phyloP scores from a whole-genome alignment of 2,113 vertebrate genomes.

The Malurus melanocephalus region DNA sequence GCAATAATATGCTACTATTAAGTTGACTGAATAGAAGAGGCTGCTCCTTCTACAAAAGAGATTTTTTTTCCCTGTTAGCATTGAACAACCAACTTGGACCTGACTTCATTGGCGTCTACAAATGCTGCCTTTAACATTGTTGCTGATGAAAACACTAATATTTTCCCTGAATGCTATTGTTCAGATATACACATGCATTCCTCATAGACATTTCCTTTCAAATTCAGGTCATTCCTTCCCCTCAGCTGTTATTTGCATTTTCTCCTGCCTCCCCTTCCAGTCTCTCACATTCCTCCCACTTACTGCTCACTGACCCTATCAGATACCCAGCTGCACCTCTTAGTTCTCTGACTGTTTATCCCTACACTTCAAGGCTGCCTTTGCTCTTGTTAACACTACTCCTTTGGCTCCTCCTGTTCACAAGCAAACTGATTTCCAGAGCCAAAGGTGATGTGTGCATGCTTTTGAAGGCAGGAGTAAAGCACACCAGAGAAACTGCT shows the following conservation, averaged over 20 bases:
- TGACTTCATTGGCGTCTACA: background rate
- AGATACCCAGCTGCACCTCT: background rate
- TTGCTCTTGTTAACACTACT: background rate
- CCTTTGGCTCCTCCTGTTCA: background rate
- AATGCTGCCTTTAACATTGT: background rate
- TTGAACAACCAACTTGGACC: background rate
- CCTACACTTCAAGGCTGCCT: background rate
- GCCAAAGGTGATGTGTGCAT: fast-evolving
- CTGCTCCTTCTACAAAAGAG: background rate
- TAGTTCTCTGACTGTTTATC: background rate
- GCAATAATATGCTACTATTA: background rate
- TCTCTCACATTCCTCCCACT: background rate
- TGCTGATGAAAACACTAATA: background rate
- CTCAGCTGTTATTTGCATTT: background rate
- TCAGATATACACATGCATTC: background rate
- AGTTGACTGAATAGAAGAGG: background rate
- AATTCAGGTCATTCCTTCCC: background rate
- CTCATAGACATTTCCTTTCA: background rate
- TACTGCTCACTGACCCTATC: background rate
- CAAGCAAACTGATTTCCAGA: background rate
- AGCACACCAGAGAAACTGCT: background rate
- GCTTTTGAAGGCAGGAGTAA: background rate
- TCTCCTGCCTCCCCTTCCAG: background rate
- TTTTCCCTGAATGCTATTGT: background rate
- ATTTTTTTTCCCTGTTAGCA: background rate